Conservation (phyloP, 2,888 invertebrate genomes). For the Cryptus viduatorius region DNA sequence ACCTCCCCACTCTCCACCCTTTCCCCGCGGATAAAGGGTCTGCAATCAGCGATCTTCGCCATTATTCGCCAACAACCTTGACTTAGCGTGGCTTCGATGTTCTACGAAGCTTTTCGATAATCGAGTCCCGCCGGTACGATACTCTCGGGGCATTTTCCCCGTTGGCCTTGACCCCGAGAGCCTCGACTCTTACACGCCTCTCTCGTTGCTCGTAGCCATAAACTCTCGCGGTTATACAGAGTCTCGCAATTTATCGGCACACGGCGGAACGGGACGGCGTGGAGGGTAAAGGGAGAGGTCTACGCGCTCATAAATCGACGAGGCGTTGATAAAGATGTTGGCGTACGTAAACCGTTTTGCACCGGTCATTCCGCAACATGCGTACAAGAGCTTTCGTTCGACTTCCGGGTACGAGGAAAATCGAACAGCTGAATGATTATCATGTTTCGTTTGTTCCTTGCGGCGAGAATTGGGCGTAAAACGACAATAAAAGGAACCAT, state of each 20-base stretch:
- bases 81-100: neutral
- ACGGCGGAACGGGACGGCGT: constrained; percentile 51
- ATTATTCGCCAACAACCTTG: neutral
- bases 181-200: constrained; percentile 48
- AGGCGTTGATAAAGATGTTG: constrained; percentile 65
- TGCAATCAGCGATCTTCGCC: neutral
- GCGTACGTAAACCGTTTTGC: constrained; percentile 5
- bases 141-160: constrained; percentile 23
- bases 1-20: neutral
- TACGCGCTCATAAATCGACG: constrained; percentile 62
- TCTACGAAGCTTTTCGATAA: neutral
- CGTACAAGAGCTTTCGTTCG: neutral
- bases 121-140: constrained; percentile 10
- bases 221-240: constrained; percentile 47
- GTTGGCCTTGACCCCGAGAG: constrained; percentile 64
- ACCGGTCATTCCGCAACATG: neutral
- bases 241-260: constrained; percentile 63
- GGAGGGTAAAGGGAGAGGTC: constrained; percentile 30
- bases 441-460: constrained; percentile 21
- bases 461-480: constrained; percentile 11
- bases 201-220: constrained; percentile 58
- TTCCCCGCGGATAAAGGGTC: neutral
- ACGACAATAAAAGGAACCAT: constrained; percentile 20
- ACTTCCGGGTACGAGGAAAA: neutral
- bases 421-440: constrained; percentile 22